phyloP scores from a whole-genome alignment of 2,888 invertebrate genomes.

The Incurvaria masculella region DNA sequence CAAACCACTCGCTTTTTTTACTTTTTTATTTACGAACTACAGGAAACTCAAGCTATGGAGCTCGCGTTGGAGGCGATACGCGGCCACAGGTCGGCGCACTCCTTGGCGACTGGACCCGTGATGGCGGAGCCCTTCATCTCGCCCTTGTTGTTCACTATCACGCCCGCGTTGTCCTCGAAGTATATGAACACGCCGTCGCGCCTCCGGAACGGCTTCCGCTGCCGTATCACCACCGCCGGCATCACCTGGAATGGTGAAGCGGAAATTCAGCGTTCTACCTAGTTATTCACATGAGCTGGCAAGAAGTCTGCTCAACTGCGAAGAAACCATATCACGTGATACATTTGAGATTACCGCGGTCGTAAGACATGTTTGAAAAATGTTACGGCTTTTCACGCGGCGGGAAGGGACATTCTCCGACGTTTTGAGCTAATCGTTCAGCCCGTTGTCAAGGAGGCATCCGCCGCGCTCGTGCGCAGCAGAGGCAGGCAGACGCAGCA shows the following conservation, averaged over 20 bases:
- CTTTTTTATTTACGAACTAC: not conserved
- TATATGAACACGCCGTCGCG: constrained; percentile 99
- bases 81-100: constrained; percentile 99
- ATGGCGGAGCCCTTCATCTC: constrained; percentile 99
- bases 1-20: not conserved
- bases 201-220: constrained; percentile 97
- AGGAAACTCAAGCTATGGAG: constrained; percentile 79
- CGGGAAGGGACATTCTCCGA: too few species aligned
- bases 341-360: too few species aligned
- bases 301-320: too few species aligned
- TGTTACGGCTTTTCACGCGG: too few species aligned
- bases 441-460: too few species aligned
- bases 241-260: constrained; percentile 79
- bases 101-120: constrained; percentile 99
- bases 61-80: constrained; percentile 99
- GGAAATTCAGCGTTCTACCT: too few species aligned
- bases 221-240: constrained; percentile 98
- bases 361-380: too few species aligned
- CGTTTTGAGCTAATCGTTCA: too few species aligned
- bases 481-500: too few species aligned
- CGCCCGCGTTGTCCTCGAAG: constrained; percentile 99
- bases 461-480: too few species aligned
- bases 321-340: too few species aligned
- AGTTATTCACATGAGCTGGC: too few species aligned
- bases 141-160: constrained; percentile 99